Evolutionary conservation across 2,113 vertebrate genomes (phyloP).

Genomic region (Pseudolaguvia tuberculata): DNA sequence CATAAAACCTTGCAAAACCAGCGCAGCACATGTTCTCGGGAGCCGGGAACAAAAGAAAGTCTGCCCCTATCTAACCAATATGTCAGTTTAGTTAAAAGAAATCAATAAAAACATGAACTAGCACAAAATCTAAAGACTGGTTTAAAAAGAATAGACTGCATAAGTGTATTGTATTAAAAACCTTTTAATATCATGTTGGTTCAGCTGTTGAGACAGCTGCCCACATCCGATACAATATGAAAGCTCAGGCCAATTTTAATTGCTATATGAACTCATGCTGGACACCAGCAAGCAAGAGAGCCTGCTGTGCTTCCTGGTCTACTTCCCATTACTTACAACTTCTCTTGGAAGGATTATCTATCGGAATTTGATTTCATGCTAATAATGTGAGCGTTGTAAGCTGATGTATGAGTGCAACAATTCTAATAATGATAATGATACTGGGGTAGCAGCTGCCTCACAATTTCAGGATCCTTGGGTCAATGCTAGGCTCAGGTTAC

Average conservation of each 20-base stretch:
- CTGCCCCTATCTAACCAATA: slow-evolving; percentile 18
- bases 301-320: slow-evolving; percentile 1
- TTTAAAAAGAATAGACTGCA: neutral
- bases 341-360: slow-evolving; percentile 1
- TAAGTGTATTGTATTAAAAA: too few relatives aligned
- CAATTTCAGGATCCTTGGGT: neutral
- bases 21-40: slow-evolving; percentile 58
- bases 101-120: neutral
- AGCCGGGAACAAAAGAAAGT: slow-evolving; percentile 56
- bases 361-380: slow-evolving; percentile 12
- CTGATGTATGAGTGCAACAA: neutral
- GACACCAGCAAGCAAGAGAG: slow-evolving; percentile 8
- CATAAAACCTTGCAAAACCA: slow-evolving; percentile 62
- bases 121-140: too few relatives aligned
- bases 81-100: neutral
- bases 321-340: neutral
- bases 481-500: neutral
- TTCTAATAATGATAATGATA: neutral
- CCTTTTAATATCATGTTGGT: neutral
- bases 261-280: slow-evolving; percentile 9
- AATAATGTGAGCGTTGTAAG: neutral
- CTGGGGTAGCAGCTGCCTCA: slow-evolving; percentile 8
- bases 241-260: slow-evolving; percentile 4
- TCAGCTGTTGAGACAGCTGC: slow-evolving; percentile 23
- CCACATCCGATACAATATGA: slow-evolving; percentile 26